These are phyloP conservation scores for Hydrotaea diabolus DNA, from an alignment of 2,888 invertebrate species.

Conservation along the genomic window DNA sequence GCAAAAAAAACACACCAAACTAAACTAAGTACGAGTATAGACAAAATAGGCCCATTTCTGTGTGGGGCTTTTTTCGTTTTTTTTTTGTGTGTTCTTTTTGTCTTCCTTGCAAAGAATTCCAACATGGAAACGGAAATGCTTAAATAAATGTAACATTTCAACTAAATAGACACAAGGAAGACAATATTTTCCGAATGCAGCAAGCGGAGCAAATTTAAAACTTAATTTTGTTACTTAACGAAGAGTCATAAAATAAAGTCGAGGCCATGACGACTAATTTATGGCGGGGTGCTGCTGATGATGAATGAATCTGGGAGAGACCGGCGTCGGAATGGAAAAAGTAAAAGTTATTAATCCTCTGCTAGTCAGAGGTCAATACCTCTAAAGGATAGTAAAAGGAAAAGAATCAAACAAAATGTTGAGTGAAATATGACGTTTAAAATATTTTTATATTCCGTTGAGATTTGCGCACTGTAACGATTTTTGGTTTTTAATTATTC, in stretches of 20 bases:
- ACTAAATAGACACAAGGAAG: slow-evolving; percentile 45
- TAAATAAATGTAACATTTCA: slow-evolving; percentile 57
- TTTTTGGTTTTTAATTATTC: no score
- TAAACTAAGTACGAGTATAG: no score
- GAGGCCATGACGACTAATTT: background rate
- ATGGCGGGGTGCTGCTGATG: background rate
- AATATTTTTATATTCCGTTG: no score
- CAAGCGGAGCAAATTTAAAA: slow-evolving; percentile 29
- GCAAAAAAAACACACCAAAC: background rate
- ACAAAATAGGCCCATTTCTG: slow-evolving; percentile 45
- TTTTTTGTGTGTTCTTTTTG: slow-evolving; percentile 8
- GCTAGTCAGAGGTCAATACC: background rate
- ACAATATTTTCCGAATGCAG: slow-evolving; percentile 33
- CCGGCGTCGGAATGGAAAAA: background rate
- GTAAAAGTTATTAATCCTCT: background rate
- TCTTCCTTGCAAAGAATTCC: slow-evolving; percentile 38
- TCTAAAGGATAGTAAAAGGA: no score
- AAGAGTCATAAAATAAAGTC: background rate
- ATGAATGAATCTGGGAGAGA: background rate
- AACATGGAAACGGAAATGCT: slow-evolving; percentile 55
- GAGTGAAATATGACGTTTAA: no score
- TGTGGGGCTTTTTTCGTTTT: background rate
- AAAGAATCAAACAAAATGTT: no score
- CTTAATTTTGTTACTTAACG: slow-evolving; percentile 31
- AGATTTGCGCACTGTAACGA: no score